Evolutionary conservation across 2,113 vertebrate species (phyloP), one percentile per base, ranked within the genome.

Genomic region (Hystrix cristata): DNA sequence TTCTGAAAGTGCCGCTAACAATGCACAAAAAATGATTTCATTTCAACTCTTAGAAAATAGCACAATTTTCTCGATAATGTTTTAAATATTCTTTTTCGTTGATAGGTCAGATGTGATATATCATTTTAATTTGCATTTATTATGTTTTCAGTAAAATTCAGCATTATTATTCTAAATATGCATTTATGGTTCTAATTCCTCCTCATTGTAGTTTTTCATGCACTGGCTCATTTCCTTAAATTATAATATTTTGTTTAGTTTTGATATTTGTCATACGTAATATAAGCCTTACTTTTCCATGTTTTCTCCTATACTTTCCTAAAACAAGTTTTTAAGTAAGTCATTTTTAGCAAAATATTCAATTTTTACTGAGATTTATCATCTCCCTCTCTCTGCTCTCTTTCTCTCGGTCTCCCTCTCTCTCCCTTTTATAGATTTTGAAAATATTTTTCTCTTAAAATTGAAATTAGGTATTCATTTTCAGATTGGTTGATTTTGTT

Each of bases 101-200:
- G 12, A 81, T 69, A 90, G 2, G 18, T 69, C 74, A 67, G 69
- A 89, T 92, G 46, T 34, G 57, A 29, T 53, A 31, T 55, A 64
- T 27, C 23, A 53, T 93, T 92, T 72, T 74, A 88, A 86, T 67
- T 67, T 87, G 29, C 64, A 48, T 78, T 69, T 53, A 79, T 79
- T 55, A 92, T 59, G 9, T 94, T 94, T 91, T 71, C 57, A 65
- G 25, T 82, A 31, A 93, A 95, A 76, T 53, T 91, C 8, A 87
- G 4, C 65, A 80, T 79, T 62, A 83, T 87, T 65, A 71, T 85
- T 91, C 55, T 31, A 89, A n/a, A 51, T 72, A 76, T 15, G 1
- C 53, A 2, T 64, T 95, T 84, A 38, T 64, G 11, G 18, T 48
- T 81, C 29, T 84, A 57, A 91, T 95, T 87, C 90, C 38, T 96